Percentiles rank a stretch among this genome's conserved stretches.
These are phyloP conservation scores for Bubo bubo DNA, from an alignment of 2,113 vertebrate species.

Conservation along the genomic window DNA sequence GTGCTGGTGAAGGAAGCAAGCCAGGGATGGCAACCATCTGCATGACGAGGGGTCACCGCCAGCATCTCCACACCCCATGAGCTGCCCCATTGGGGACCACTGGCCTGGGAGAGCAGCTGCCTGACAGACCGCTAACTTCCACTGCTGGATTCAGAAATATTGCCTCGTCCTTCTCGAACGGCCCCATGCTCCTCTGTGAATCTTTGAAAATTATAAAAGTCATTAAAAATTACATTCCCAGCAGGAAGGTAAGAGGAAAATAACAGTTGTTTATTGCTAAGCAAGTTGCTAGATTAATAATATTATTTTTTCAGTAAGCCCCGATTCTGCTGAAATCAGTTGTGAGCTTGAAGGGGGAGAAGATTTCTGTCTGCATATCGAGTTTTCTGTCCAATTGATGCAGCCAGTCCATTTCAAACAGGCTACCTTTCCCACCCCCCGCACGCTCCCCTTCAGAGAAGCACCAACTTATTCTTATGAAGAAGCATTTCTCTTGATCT, in stretches of 20 bases:
- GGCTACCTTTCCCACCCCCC: neutral
- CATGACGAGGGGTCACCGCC: accelerated
- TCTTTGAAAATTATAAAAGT: neutral
- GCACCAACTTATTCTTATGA: neutral
- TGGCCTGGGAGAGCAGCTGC: too few species aligned
- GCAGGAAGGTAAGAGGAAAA: neutral
- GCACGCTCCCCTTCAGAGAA: neutral
- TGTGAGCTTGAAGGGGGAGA: neutral
- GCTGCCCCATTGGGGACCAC: accelerated
- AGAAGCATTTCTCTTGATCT: constrained; percentile 38
- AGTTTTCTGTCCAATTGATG: neutral
- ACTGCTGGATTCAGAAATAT: neutral
- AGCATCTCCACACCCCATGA: neutral
- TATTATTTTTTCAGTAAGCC: neutral
- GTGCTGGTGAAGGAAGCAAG: neutral
- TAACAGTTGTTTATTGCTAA: neutral
- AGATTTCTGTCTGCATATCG: neutral
- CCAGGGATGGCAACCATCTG: too few species aligned
- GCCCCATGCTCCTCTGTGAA: accelerated
- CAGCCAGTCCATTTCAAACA: neutral
- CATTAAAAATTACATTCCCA: neutral
- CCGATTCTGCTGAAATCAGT: neutral
- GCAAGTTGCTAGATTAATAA: neutral
- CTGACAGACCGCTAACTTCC: neutral
- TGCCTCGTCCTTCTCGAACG: neutral